Evolutionary conservation across 2,797 vertebrate genomes (phyloP).

Genomic region (Notamacropus eugenii): DNA sequence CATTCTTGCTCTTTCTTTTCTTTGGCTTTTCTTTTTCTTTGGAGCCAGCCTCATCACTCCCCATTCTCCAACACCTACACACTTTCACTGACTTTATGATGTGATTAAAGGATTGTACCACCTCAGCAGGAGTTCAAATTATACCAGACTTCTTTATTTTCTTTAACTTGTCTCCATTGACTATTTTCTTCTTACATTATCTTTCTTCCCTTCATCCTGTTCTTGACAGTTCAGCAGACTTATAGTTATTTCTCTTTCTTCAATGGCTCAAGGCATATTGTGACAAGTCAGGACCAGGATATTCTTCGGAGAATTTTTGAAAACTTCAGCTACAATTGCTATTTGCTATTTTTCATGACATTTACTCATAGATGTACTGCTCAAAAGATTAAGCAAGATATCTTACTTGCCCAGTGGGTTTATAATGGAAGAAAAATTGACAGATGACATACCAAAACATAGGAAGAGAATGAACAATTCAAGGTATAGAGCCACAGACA

Average conservation of each 20-base stretch:
- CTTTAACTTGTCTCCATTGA: conserved; percentile 78
- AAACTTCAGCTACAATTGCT: conserved; percentile 28
- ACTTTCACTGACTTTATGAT: conserved; percentile 71
- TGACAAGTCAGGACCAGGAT: conserved; percentile 9
- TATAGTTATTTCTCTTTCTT: conserved; percentile 38
- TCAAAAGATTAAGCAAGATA: conserved; percentile 25
- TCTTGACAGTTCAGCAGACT: conserved; percentile 64
- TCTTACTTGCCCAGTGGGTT: conserved; percentile 41
- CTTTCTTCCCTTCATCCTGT: conserved; percentile 64
- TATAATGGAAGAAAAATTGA: conserved; percentile 42
- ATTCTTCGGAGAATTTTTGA: conserved; percentile 31
- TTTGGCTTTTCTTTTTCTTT: conserved; percentile 7
- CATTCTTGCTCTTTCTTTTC: conserved; percentile 61
- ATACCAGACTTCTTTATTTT: conserved; percentile 77
- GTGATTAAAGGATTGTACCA: conserved; percentile 77
- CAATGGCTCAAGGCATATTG: not conserved
- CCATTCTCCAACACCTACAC: conserved; percentile 70
- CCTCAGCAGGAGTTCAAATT: conserved; percentile 72
- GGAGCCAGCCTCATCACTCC: conserved; percentile 70
- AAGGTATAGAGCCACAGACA: conserved; percentile 7
- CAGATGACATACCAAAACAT: not conserved
- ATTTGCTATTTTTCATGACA: conserved; percentile 44
- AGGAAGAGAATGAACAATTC: not conserved
- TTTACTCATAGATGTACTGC: conserved; percentile 34
- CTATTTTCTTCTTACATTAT: conserved; percentile 72